Evolutionary conservation across 2,797 vertebrate genomes (phyloP).

Genomic region (Zenarchopterus dispar): DNA sequence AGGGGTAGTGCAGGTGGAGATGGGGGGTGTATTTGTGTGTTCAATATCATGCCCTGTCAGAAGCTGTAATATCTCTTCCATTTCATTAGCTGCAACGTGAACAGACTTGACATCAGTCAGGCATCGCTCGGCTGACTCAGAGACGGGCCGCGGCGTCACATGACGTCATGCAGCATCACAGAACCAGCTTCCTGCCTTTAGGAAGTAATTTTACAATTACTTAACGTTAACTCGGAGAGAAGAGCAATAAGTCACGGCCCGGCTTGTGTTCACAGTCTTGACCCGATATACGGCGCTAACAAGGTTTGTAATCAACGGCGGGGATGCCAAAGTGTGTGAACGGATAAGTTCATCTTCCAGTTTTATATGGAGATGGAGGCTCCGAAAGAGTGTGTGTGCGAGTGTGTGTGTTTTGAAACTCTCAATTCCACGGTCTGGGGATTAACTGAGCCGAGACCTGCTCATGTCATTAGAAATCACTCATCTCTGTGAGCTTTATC

Average conservation of each 20-base stretch:
- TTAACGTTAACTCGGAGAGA: conserved; percentile 26
- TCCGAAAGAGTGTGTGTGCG: neutral
- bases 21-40: conserved; percentile 30
- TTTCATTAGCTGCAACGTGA: conserved; percentile 72
- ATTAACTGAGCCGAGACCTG: neutral
- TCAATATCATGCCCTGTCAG: conserved; percentile 54
- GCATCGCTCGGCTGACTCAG: conserved; percentile 53
- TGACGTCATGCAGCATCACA: conserved; percentile 39
- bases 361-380: neutral
- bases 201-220: conserved; percentile 14
- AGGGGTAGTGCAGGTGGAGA: neutral
- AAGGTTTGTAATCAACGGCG: conserved; percentile 2
- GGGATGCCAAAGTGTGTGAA: neutral
- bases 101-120: conserved; percentile 71
- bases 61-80: conserved; percentile 74
- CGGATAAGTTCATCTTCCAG: neutral
- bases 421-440: neutral
- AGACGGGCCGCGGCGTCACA: conserved; percentile 49
- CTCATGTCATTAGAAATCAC: neutral
- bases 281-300: neutral
- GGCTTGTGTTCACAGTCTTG: neutral
- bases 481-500: neutral
- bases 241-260: conserved; percentile 2
- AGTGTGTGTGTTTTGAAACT: neutral
- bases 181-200: conserved; percentile 26